Conservation (phyloP, 2,113 vertebrate genomes). For the Nycticryphes semicollaris region DNA sequence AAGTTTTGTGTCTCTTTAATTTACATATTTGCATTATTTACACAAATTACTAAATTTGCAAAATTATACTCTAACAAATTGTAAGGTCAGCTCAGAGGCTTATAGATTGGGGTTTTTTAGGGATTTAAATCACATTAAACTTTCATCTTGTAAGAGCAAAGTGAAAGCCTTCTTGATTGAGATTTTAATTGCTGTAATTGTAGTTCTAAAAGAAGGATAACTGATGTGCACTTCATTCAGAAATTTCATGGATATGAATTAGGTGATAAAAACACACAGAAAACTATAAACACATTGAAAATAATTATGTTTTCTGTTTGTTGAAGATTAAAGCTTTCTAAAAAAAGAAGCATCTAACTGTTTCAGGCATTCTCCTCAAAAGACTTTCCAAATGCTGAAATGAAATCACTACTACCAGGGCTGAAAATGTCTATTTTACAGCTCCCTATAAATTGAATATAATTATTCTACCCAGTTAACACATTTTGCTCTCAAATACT, state of each 20-base stretch:
- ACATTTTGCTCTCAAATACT: background rate
- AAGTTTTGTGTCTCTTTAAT: background rate
- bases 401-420: background rate
- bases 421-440: background rate
- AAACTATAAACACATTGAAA: background rate
- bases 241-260: background rate
- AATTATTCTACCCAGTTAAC: background rate
- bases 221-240: background rate
- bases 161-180: background rate
- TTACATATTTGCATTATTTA: background rate
- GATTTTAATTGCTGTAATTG: background rate
- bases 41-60: background rate
- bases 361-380: background rate
- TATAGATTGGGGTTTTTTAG: background rate
- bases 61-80: background rate
- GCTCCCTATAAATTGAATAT: background rate
- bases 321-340: background rate
- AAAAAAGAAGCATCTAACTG: background rate
- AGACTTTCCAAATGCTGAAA: background rate
- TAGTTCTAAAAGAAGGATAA: background rate
- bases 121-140: background rate
- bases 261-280: background rate
- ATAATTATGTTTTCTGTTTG: background rate
- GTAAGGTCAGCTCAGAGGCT: background rate
- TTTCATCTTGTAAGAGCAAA: background rate